Evolutionary conservation across 2,888 invertebrate genomes (phyloP), one percentile per base, ranked within the genome.

Genomic region (Orthosia gothica): DNA sequence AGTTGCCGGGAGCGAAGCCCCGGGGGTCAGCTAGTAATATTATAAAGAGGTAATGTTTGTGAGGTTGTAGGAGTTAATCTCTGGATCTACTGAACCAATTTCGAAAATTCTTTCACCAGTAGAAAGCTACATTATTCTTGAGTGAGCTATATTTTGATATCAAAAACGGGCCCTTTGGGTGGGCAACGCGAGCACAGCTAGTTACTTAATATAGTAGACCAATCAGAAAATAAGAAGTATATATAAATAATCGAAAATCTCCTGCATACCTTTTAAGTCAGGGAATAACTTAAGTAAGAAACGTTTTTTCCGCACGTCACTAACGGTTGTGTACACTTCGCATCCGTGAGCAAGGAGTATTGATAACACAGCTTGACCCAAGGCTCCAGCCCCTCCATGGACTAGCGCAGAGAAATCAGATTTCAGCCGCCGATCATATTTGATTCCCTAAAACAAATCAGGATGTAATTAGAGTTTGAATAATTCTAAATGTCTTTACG

Each of bases 321-420:
- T 91, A 26, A 96, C 95, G 1, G 95, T 94, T 2, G 94, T 90
- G 57, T 93, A 95, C 0, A 95, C 92, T 52, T 89, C 79, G 68
- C 93, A 95, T 12, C 88, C 90, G 16, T 87, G 63, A 1, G 91
- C 92, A 9, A 95, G 83, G 0, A 91, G 91, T 3, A 95, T 87
- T 2, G 93, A 87, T 20, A 95, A 92, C 2, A 88, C 82, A 1
- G 95, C 95, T 81, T 95, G 95, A 0, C 95, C 95, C 1, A 95
- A 72, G 2, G 94, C 94, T 0, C 95, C 95, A 0, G 93, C 73
- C 0, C 89, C 90, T 62, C 87, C 90, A 52, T 89, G 89, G 3
- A 90, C 76, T 1, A 89, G 58, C 11, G 94, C 74, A 0, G 52
- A 82, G 74, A 77, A 83, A 0, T 85, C 85, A 5, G 65, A 74